Percentiles rank a stretch among this genome's conserved stretches.
phyloP scores from a whole-genome alignment of 1,140 invertebrate species.

The Nasonia vitripennis region DNA sequence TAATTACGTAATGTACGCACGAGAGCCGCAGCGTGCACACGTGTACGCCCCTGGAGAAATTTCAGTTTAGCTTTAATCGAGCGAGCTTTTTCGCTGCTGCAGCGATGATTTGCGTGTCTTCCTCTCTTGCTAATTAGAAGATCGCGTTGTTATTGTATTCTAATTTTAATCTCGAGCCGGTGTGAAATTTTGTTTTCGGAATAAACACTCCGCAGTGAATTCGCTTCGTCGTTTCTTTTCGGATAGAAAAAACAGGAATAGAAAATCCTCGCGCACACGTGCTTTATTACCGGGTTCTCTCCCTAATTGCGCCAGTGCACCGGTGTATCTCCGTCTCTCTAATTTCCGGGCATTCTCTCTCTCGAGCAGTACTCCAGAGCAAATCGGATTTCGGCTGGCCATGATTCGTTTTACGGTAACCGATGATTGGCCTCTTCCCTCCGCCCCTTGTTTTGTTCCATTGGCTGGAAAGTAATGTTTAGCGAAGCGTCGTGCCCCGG shows the following conservation, averaged over 20 bases:
- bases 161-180: no score
- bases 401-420: constrained; percentile 1
- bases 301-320: not conserved
- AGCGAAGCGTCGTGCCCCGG: not conserved
- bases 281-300: not conserved
- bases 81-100: not conserved
- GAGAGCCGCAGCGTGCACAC: not conserved
- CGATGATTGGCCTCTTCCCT: not conserved
- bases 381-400: constrained; percentile 30
- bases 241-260: not conserved
- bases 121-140: not conserved
- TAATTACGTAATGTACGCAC: constrained; percentile 22
- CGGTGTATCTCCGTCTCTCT: not conserved
- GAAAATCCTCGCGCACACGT: not conserved
- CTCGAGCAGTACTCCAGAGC: not conserved
- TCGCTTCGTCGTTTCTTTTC: not conserved
- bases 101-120: no score
- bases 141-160: no score
- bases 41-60: not conserved
- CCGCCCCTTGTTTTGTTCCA: not conserved
- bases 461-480: constrained; percentile 13
- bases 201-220: no score
- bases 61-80: not conserved
- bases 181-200: no score
- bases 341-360: constrained; percentile 7